Evolutionary conservation across 2,113 vertebrate genomes (phyloP).

Genomic region (Cinclus mexicanus): DNA sequence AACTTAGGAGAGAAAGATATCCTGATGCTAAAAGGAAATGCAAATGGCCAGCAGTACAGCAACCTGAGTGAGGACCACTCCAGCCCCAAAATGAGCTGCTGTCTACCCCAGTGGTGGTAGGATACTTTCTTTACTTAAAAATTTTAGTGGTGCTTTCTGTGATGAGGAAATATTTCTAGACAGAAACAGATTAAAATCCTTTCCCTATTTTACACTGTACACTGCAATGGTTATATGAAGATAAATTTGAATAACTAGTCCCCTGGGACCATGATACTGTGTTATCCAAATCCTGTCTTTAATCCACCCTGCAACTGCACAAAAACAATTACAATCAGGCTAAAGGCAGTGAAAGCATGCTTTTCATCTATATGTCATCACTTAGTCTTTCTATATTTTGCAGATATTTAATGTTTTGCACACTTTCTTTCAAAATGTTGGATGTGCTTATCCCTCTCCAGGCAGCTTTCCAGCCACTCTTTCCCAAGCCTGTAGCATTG

Average conservation of each 20-base stretch:
- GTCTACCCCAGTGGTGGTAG: background rate
- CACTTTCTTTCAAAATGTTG: background rate
- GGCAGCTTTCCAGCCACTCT: background rate
- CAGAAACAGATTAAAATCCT: background rate
- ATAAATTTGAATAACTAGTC: background rate
- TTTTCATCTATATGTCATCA: background rate
- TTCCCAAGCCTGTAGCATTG: background rate
- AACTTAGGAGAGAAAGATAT: background rate
- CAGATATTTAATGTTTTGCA: background rate
- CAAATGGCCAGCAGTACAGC: background rate
- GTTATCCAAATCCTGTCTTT: background rate
- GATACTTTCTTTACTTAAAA: background rate
- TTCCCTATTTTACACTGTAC: background rate
- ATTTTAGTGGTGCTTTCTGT: background rate
- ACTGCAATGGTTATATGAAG: background rate
- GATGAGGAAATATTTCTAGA: background rate
- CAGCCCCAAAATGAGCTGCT: background rate
- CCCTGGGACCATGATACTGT: background rate
- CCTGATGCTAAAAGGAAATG: background rate
- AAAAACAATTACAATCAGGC: background rate
- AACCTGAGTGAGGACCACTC: background rate
- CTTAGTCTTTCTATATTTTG: background rate
- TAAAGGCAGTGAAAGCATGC: background rate
- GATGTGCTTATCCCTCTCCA: background rate
- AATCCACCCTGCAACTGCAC: background rate